Conservation (phyloP, 2,113 vertebrate species). For the Gymnobelideus leadbeateri region DNA sequence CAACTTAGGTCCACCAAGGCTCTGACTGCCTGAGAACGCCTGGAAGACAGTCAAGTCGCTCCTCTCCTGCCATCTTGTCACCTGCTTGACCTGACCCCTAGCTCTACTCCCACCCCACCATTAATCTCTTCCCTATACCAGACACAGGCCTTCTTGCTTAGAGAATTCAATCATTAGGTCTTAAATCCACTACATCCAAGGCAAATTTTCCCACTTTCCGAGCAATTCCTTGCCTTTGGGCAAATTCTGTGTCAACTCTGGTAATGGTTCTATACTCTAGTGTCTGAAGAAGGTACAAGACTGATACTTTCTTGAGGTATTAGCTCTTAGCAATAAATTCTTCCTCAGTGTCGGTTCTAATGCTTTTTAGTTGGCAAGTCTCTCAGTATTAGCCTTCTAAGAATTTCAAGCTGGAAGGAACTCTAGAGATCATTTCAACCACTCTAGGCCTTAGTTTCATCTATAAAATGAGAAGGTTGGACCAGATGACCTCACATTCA, state of each 20-base stretch:
- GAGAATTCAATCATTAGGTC: not conserved
- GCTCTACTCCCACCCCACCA: not conserved
- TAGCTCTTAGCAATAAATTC: not conserved
- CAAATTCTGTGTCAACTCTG: not conserved
- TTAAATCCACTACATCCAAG: not conserved
- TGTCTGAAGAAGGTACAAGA: not conserved
- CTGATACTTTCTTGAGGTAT: not conserved
- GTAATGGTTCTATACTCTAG: not conserved
- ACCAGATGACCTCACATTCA: not conserved
- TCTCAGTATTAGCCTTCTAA: not conserved
- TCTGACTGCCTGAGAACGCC: not conserved
- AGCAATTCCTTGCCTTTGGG: not conserved
- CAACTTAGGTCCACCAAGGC: not conserved
- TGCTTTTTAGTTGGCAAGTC: not conserved
- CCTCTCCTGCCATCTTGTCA: not conserved
- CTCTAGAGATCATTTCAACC: not conserved
- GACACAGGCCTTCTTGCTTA: not conserved
- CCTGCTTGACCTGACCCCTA: not conserved
- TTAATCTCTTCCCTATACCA: not conserved
- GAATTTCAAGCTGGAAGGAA: not conserved
- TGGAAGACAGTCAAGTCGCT: not conserved
- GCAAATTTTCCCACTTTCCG: not conserved
- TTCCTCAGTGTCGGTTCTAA: not conserved
- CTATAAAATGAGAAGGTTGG: not conserved
- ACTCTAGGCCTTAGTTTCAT: not conserved